These are phyloP conservation scores for Allygus modestus DNA, from an alignment of 2,888 invertebrate genomes.

Conservation along the genomic window DNA sequence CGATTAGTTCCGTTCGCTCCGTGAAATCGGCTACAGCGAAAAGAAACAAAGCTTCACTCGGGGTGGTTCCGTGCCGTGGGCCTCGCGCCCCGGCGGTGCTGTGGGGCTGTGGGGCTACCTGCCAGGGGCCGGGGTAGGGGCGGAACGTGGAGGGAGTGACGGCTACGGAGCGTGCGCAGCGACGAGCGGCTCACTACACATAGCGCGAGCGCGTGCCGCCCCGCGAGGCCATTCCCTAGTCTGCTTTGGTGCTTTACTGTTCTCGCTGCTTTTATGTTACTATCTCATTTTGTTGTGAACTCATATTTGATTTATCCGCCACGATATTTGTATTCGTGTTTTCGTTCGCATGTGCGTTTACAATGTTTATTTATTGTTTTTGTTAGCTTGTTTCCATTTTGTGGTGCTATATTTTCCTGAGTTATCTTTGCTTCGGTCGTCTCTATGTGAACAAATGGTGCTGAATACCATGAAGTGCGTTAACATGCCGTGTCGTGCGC, in stretches of 20 bases:
- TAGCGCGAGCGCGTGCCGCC: neutral
- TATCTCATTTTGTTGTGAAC: neutral
- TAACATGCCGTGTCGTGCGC: too few species aligned
- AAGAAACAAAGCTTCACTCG: neutral
- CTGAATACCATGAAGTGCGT: too few species aligned
- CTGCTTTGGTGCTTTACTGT: neutral
- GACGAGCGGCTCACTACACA: neutral
- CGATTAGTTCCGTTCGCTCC: neutral
- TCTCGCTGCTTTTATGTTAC: neutral
- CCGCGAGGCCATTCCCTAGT: neutral
- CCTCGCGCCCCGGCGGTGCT: neutral
- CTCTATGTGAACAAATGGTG: too few species aligned
- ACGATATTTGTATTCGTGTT: too few species aligned
- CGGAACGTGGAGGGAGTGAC: neutral
- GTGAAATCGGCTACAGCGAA: slow-evolving; percentile 9
- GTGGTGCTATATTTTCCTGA: neutral
- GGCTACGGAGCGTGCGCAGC: neutral
- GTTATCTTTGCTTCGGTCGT: neutral
- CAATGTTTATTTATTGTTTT: too few species aligned
- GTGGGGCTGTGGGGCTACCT: neutral
- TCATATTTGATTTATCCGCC: neutral
- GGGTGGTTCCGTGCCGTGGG: neutral
- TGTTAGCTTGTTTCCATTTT: neutral
- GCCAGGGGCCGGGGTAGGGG: neutral
- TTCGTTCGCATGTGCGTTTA: too few species aligned